Evolutionary conservation across 2,888 invertebrate species (phyloP), one percentile per base, ranked within the genome.

Genomic region (Drosophila prostipennis): DNA sequence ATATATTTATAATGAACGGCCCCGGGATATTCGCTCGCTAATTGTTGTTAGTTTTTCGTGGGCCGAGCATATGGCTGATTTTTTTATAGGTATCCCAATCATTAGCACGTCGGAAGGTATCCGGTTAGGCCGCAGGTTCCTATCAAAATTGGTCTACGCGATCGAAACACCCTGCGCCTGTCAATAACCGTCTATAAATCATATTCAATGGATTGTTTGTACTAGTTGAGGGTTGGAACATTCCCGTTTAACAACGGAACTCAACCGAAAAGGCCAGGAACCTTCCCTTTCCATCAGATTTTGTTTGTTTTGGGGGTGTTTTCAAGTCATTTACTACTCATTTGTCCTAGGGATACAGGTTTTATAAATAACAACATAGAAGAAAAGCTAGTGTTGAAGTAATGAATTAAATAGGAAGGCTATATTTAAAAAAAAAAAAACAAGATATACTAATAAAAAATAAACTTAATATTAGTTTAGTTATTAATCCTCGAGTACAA

Each of bases 1-100:
- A 83, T 77, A 80, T 74, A 72, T 77, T 82, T 87, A 85, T 85
- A 85, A 85, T 88, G 88, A 88, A 86, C 69, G 87, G 79, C 72
- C 63, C 63, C 73, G 45, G 73, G 52, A 65, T 61, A 56, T 59
- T 65, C 68, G 55, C 59, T 48, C 6, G 43, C 76, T 83, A 87
- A 83, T 82, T 74, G 77, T 79, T 84, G 87, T 85, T 85, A 61
- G 69, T 79, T 85, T 67, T 76, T 52, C 69, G 19, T 51, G 49
- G 46, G 34, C 39, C 55, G 34, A 68, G 72, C 81, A 82, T 82
- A 78, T 81, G 80, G 80, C 52, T 55, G 51, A 67, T 63, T 45
- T 43, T 40, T 48, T 43, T 36, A 29, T 45, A 48, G 57, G 67
- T 54, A 61, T 59, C 48, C 55, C 54, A 64, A 58, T 68, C 64